phyloP scores from a whole-genome alignment of 2,888 invertebrate species.

The Parnassius apollo region DNA sequence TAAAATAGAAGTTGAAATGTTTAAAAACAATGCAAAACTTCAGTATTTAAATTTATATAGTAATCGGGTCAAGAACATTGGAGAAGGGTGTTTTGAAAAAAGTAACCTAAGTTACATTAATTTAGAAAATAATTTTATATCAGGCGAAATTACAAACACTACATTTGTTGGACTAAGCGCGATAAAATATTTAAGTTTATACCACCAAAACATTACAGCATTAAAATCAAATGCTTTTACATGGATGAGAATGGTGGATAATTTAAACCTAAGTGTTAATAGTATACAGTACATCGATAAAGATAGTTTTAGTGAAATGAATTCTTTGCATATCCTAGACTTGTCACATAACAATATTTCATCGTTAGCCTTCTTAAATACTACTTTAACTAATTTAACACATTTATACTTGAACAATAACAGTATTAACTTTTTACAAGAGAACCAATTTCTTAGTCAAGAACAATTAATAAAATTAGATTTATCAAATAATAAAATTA shows the following conservation, averaged over 20 bases:
- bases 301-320: conserved; percentile 43
- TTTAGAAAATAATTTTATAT: conserved; percentile 53
- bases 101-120: conserved; percentile 49
- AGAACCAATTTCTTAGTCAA: conserved; percentile 48
- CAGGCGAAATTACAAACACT: conserved; percentile 44
- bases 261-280: conserved; percentile 59
- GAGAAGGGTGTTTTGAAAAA: conserved; percentile 52
- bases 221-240: conserved; percentile 50
- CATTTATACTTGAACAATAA: conserved; percentile 57
- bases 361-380: conserved; percentile 48
- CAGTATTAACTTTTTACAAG: conserved; percentile 41
- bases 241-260: conserved; percentile 39
- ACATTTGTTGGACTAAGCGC: conserved; percentile 53
- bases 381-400: conserved; percentile 45
- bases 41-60: conserved; percentile 50
- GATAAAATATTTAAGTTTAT: conserved; percentile 47
- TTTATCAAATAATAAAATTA: conserved; percentile 57
- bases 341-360: conserved; percentile 54
- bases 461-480: conserved; percentile 50
- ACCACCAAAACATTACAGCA: conserved; percentile 47
- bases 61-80: conserved; percentile 50
- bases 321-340: conserved; percentile 47
- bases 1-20: conserved; percentile 50
- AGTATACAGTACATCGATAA: conserved; percentile 46
- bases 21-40: conserved; percentile 51